A percentile compares a stretch with the other conserved stretches of the same genome.
phyloP scores from a whole-genome alignment of 1,140 invertebrate genomes.

The Solenopsis fugax region DNA sequence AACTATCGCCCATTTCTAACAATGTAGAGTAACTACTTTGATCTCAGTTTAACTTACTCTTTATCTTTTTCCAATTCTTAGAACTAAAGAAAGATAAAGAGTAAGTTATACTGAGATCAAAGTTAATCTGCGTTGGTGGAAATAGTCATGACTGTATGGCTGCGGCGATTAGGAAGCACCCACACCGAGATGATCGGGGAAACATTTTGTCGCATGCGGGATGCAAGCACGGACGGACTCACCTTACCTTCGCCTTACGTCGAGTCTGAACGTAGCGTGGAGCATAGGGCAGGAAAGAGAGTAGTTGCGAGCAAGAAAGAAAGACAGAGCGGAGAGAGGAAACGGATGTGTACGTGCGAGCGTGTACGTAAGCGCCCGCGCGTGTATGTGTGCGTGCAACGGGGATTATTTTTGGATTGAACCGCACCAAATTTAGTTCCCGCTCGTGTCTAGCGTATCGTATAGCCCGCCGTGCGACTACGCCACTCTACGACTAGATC shows the following conservation, averaged over 20 bases:
- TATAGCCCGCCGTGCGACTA: slow-evolving; percentile 76
- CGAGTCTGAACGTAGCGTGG: slow-evolving; percentile 71
- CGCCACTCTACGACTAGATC: slow-evolving; percentile 54
- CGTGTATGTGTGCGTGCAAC: slow-evolving; percentile 66
- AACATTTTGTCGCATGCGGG: slow-evolving; percentile 25
- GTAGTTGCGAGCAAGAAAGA: neutral
- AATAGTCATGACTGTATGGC: no score
- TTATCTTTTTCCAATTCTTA: no score
- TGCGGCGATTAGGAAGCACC: neutral
- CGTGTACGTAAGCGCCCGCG: neutral
- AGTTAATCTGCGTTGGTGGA: no score
- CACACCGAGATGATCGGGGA: neutral
- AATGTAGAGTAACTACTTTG: no score
- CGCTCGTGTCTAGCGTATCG: slow-evolving; percentile 81
- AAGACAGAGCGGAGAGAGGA: slow-evolving; percentile 62
- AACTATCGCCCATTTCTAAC: no score
- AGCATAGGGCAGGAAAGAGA: slow-evolving; percentile 57
- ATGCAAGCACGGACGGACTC: slow-evolving; percentile 59
- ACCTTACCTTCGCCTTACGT: slow-evolving; percentile 75
- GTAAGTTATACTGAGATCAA: no score
- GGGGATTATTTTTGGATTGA: slow-evolving; percentile 82
- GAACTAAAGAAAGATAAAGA: no score
- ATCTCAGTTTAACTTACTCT: no score
- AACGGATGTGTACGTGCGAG: slow-evolving; percentile 36
- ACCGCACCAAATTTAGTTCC: slow-evolving; percentile 85